These are phyloP conservation scores for Podilymbus podiceps DNA, from an alignment of 2,113 vertebrate genomes.

Conservation along the genomic window DNA sequence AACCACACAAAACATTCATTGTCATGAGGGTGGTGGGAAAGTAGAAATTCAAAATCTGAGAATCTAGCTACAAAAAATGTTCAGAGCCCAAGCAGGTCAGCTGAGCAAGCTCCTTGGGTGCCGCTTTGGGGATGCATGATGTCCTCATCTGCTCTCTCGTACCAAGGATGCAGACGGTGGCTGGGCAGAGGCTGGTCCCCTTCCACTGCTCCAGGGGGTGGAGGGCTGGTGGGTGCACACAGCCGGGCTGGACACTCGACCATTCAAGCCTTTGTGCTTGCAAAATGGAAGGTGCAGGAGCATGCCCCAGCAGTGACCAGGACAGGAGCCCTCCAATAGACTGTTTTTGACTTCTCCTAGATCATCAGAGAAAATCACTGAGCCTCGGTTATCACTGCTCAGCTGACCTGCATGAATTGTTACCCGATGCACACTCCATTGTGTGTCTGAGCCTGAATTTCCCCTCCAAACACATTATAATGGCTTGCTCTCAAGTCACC, in stretches of 20 bases:
- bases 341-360: neutral
- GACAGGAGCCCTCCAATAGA: neutral
- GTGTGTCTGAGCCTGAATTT: neutral
- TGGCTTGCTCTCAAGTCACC: neutral
- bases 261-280: neutral
- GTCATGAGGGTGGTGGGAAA: neutral
- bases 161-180: neutral
- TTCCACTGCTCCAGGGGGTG: neutral
- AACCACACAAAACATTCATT: neutral
- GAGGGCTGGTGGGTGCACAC: neutral
- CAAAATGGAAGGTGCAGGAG: neutral
- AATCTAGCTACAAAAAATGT: neutral
- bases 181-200: neutral
- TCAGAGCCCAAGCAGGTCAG: neutral
- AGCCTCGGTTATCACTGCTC: neutral
- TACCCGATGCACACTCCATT: neutral
- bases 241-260: fast-evolving
- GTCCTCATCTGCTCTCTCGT: neutral
- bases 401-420: neutral
- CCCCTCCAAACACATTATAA: neutral
- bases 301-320: neutral
- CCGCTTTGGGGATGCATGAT: neutral
- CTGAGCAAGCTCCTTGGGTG: neutral
- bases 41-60: neutral
- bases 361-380: neutral